phyloP scores from a whole-genome alignment of 2,113 vertebrate species.

The Vulpes vulpes region DNA sequence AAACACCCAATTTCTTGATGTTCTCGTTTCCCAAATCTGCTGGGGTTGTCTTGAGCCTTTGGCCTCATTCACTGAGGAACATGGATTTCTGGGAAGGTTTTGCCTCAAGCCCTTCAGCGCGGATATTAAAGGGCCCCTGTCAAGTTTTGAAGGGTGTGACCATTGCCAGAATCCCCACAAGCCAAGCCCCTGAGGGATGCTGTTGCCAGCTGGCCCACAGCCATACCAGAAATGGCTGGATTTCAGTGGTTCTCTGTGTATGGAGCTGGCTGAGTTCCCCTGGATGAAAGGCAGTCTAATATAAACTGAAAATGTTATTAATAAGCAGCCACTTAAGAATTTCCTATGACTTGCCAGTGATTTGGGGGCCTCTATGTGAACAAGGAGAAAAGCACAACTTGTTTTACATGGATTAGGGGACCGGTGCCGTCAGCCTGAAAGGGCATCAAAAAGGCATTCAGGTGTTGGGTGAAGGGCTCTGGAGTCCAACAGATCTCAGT shows the following conservation, averaged over 20 bases:
- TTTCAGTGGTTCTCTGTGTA: slow-evolving; percentile 77
- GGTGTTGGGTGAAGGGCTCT: slow-evolving; percentile 21
- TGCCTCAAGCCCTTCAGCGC: slow-evolving; percentile 61
- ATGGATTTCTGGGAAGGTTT: slow-evolving; percentile 74
- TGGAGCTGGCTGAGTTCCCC: slow-evolving; percentile 66
- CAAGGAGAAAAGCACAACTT: slow-evolving; percentile 48
- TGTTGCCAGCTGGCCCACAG: slow-evolving; percentile 73
- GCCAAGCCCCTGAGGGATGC: slow-evolving; percentile 68
- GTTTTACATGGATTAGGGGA: slow-evolving; percentile 64
- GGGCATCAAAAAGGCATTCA: not conserved
- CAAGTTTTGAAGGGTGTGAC: slow-evolving; percentile 75
- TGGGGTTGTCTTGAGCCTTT: slow-evolving; percentile 53
- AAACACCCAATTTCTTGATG: slow-evolving; percentile 40
- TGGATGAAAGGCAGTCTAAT: slow-evolving; percentile 81
- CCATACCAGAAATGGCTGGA: slow-evolving; percentile 73
- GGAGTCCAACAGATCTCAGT: not conserved
- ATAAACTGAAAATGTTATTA: slow-evolving; percentile 84
- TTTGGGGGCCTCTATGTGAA: slow-evolving; percentile 56
- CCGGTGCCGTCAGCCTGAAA: not conserved
- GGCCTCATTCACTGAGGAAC: slow-evolving; percentile 55
- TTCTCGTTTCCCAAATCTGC: not conserved
- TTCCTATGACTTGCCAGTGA: slow-evolving; percentile 78
- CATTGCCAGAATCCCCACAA: slow-evolving; percentile 75
- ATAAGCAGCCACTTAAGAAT: slow-evolving; percentile 85
- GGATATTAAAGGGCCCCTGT: slow-evolving; percentile 74